Base-by-base conservation (phyloP, 2,888 invertebrate species). In the Ormyrus pomaceus region DNA sequence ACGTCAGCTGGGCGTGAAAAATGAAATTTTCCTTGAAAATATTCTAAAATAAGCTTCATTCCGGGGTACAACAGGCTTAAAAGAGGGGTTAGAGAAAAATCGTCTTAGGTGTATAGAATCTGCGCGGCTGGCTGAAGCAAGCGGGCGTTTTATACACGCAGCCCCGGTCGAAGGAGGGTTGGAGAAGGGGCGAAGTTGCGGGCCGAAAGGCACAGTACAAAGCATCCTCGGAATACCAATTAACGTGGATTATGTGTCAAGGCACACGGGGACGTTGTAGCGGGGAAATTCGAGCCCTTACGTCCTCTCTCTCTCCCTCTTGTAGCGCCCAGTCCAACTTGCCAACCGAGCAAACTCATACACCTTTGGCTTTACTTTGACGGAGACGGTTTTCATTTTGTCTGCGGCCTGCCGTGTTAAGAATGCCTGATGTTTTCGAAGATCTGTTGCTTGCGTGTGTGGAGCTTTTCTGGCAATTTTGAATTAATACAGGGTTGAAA, bases 191-290 rank as follows among this genome's bases (percentile, higher is more conserved):
- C 19, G 19, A 19, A 19, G 19, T 19, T 19, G 19, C 19, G 19
- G 19, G 19, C 70, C 56, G 53, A 77, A 77, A 71, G 73, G 64
- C 61, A 46, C 64, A 71, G 56, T 73, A 80, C 82, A 80, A 82
- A 82, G 82, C 82, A 79, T 82, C 85, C 84, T 85, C 83, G 86
- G 87, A 87, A 88, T 87, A 87, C 85, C 87, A 88, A 88, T 88
- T 87, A 87, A 87, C 85, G 85, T 84, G 85, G 85, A 87, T 88
- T 87, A 86, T 85, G 84, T 83, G 84, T 84, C 65, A 74, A 65
- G 53, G 70, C 62, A 51, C 69, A n/a, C 61, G 64, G 46, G 64
- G 51, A 68, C 68, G 59, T 59, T 19, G 56, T 46, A 45, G 50
- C 61, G 70, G 74, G 79, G 74, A 74, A 74, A 79, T 70, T 79